Evolutionary conservation across 2,113 vertebrate species (phyloP), one percentile per base, ranked within the genome.

Genomic region (Sitta europaea): DNA sequence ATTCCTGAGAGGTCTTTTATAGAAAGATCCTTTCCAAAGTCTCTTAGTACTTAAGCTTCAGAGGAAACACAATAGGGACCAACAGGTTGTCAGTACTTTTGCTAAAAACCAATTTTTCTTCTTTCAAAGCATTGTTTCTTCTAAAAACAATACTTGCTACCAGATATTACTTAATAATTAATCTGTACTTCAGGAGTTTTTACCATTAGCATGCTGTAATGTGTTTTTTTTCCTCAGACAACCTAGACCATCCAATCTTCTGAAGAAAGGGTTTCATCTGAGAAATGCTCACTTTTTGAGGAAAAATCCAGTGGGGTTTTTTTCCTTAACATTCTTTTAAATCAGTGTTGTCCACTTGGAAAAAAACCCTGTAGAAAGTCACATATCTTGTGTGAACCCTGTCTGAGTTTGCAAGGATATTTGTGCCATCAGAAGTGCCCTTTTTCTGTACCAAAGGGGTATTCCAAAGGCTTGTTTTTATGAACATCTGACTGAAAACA

Each of bases 101-200:
- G 22, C 6, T n/a, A n/a, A n/a, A n/a, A n/a, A n/a, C n/a, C n/a
- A n/a, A n/a, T n/a, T n/a, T n/a, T n/a, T n/a, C n/a, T n/a, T n/a
- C n/a, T n/a, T n/a, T n/a, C n/a, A n/a, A n/a, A n/a, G n/a, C n/a
- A n/a, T n/a, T n/a, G n/a, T 38, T 38, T 12, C 21, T 75, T 67
- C 22, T 22, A 21, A 47, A 67, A 12, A 48, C 4, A 63, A 27
- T 45, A 19, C 31, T 88, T 88, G 10, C 11, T 45, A 29, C 22
- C 33, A 65, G 12, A 35, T 4, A 54, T 72, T 43, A 65, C 14
- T 7, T 62, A 48, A 40, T 21, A 14, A 40, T 79, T 65, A 47
- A 72, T 54, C 20, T 0, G 0, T 51, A n/a, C 22, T 85, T 36
- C 0, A 11, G 18, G 15, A 71, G 9, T 2, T 43, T 80, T 81